Base-by-base conservation (phyloP, 1,140 invertebrate species). In the Conus betulinus region DNA sequence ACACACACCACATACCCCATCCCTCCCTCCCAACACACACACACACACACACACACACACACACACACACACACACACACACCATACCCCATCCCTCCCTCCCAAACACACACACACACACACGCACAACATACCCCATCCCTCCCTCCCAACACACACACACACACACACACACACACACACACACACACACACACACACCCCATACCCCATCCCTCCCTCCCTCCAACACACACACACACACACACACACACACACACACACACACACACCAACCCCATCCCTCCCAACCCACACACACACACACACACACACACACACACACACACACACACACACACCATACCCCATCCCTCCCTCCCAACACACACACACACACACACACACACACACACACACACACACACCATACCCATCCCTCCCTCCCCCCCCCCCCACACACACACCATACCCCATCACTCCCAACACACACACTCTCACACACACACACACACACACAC, bases 111-210 rank as follows among this genome's bases (percentile, higher is more conserved):
- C 67, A 8, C 67, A 8, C 67, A 71, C 67, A 13, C 67, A 13
- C 67, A 71, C 67, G 10, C 67, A 71, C 67, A n/a, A n/a, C 67
- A 71, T 20, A 71, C 67, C 57, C 15, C 57, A 60, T n/a, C n/a
- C n/a, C n/a, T 15, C 57, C 1, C 57, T 4, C 57, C 57, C 57
- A 7, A 8, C 67, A 11, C 17, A 8, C 67, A 11, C 67, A 13
- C 67, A 0, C 67, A 0, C 67, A 13, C 67, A 6, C 67, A 4
- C 78, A 8, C 78, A 39, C 52, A 51, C 76, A 79, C 76, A 79
- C 60, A 25, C 76, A 51, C 76, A 79, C 76, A n/a, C 76, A 51
- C 76, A 79, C 76, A 25, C 76, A 79, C 25, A 51, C 76, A 79
- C 11, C 60, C 0, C 1, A 63, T 5, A 5, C 11, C n/a, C n/a